Evolutionary conservation across 2,888 invertebrate genomes (phyloP), one percentile per base, ranked within the genome.

Genomic region (Caenorhabditis sinica): DNA sequence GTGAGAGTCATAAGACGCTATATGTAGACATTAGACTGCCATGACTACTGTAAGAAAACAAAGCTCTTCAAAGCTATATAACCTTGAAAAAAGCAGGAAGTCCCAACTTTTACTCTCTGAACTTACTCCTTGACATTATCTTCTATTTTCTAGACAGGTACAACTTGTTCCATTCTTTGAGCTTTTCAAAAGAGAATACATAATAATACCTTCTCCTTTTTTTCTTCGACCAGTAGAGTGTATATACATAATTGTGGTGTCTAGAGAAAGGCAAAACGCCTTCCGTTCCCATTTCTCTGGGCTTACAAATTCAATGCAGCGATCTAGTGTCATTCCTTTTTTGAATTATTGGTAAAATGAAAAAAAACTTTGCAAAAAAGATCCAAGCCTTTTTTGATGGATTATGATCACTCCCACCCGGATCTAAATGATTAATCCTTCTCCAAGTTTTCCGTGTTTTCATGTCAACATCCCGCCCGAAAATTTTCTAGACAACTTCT

Each of bases 341-440:
- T 49, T 17, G 49, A n/a, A 3, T n/a, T 2, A 49, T 17, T n/a
- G 2, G 20, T n/a, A 20, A 17, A 49, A n/a, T 8, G 8, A n/a
- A 49, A n/a, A n/a, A 49, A 8, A n/a, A 8, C 49, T 49, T 17
- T 8, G n/a, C 8, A n/a, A 49, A 17, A n/a, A 2, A 49, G n/a
- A 20, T n/a, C 20, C 20, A 49, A n/a, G 8, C n/a, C 8, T 49
- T n/a, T 49, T 49, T 49, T n/a, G 51, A 51, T 20, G 51, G 15
- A 51, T 51, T 51, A 51, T 51, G 8, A 56, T 28, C 20, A n/a
- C n/a, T n/a, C n/a, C n/a, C n/a, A 0, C 45, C n/a, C 28, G 28
- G 56, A 56, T 56, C 56, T 28, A 25, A 28, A 28, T 56, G 56
- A 56, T 56, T 56, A 56, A 56, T 49, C 49, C 20, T 49, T 49